Conservation (phyloP, 2,113 vertebrate species). For the Halcyon malimbica region DNA sequence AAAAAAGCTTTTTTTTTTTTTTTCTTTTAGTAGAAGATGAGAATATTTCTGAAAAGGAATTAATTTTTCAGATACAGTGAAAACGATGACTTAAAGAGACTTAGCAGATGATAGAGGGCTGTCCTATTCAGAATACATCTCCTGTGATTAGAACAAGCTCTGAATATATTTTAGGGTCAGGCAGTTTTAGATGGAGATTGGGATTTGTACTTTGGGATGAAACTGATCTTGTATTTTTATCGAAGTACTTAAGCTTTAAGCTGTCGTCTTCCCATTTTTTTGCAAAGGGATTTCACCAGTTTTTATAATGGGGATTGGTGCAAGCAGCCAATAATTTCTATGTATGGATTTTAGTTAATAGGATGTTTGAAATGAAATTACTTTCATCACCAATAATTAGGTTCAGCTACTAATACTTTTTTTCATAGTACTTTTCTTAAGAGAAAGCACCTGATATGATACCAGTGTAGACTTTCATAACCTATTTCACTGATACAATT, state of each 20-base stretch:
- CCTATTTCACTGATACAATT: neutral
- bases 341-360: conserved; percentile 73
- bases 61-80: conserved; percentile 80
- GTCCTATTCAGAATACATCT: conserved; percentile 69
- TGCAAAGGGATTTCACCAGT: conserved; percentile 63
- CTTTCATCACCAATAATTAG: conserved; percentile 52
- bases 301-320: conserved; percentile 62
- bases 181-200: conserved; percentile 71
- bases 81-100: conserved; percentile 76
- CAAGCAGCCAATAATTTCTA: conserved; percentile 58
- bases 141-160: conserved; percentile 76
- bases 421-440: conserved; percentile 14
- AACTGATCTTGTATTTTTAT: conserved; percentile 79
- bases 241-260: conserved; percentile 73
- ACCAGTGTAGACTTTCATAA: neutral
- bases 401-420: conserved; percentile 18
- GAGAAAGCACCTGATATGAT: neutral
- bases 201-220: conserved; percentile 72
- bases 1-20: conserved; percentile 66
- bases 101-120: conserved; percentile 70
- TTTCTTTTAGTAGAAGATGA: conserved; percentile 77
- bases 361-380: conserved; percentile 65
- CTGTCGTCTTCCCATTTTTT: conserved; percentile 56
- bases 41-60: conserved; percentile 85
- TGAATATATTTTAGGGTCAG: conserved; percentile 71